A percentile compares a stretch with the other conserved stretches of the same genome.
Evolutionary conservation across 2,113 vertebrate species (phyloP).

Genomic region (Prolemur simus): DNA sequence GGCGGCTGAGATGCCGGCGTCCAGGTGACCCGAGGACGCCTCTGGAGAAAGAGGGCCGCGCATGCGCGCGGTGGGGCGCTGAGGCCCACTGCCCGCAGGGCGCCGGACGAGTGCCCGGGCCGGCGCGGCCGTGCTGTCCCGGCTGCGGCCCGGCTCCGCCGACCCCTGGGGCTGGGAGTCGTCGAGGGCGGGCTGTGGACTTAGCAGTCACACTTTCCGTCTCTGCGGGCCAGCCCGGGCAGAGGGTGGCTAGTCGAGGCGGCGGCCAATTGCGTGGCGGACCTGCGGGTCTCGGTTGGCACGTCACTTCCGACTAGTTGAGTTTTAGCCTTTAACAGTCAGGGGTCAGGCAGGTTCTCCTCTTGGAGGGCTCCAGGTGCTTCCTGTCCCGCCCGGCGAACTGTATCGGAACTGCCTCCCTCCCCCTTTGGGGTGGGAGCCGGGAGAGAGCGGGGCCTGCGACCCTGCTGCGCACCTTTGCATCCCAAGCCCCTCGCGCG

Average conservation of each 20-base stretch:
- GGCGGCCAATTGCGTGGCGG: slow-evolving; percentile 52
- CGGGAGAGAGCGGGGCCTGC: too few species aligned
- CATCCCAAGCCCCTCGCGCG: rapidly evolving
- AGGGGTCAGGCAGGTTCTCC: neutral
- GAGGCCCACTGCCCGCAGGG: slow-evolving; percentile 17
- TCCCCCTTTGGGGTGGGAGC: neutral
- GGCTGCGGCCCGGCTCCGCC: too few species aligned
- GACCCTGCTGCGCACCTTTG: neutral
- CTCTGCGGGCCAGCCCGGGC: neutral
- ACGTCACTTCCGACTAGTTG: slow-evolving; percentile 74
- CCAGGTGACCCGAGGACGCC: neutral
- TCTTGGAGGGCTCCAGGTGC: neutral
- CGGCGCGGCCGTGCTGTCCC: rapidly evolving
- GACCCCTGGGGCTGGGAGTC: neutral
- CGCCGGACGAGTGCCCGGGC: neutral
- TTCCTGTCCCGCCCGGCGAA: neutral
- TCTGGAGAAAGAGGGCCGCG: slow-evolving; percentile 3
- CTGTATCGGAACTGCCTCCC: neutral
- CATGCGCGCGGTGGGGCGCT: slow-evolving; percentile 55
- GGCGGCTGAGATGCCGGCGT: neutral
- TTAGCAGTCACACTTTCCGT: neutral
- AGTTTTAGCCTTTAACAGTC: neutral
- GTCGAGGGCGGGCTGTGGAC: neutral
- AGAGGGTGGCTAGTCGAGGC: neutral
- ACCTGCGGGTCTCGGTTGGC: neutral